Evolutionary conservation across 2,113 vertebrate species (phyloP), one percentile per base, ranked within the genome.

Genomic region (Lepidothrix coronata): DNA sequence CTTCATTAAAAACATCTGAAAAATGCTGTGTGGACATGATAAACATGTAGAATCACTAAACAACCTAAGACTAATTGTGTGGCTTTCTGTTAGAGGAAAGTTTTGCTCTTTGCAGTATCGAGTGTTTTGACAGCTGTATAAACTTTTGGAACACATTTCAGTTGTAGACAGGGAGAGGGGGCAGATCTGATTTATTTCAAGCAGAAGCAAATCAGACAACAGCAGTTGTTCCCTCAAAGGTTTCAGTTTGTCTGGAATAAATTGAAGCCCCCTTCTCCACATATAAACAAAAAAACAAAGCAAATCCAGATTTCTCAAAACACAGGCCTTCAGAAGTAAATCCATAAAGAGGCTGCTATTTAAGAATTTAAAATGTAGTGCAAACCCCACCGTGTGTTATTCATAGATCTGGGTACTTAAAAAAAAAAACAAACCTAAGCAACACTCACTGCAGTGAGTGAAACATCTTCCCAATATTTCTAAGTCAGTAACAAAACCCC

Each of bases 101-200:
- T 83, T 93, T 85, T 90, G 63, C 33, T 91, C 43, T 90, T 88
- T 70, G 41, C 46, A 83, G 25, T n/a, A 77, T 49, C 59, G 59
- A 91, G 43, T 66, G 55, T 77, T 94, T 95, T 88, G 55, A 83
- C 85, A 96, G 89, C 72, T 95, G 83, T 48, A 52, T 48, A 91
- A 91, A 83, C 63, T 90, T 93, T 33, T 12, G 16, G 51, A 96
- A 55, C 57, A 33, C 8, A 2, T 91, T 95, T 82, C 67, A 83
- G 74, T 63, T 85, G 78, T 48, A 85, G 52, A 23, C 6, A 17
- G 33, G 49, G 52, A 94, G 62, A 82, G 20, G 21, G 20, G 49
- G 31, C 44, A 92, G 63, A 77, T 57, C 58, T 30, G 31, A 83
- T 73, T 96, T 83, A 82, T 63, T 88, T 44, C 55, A 94, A 83